A percentile compares a stretch with the other conserved stretches of the same genome.
These are phyloP conservation scores for Corapipo altera DNA, from an alignment of 2,113 vertebrate genomes.

Conservation along the genomic window DNA sequence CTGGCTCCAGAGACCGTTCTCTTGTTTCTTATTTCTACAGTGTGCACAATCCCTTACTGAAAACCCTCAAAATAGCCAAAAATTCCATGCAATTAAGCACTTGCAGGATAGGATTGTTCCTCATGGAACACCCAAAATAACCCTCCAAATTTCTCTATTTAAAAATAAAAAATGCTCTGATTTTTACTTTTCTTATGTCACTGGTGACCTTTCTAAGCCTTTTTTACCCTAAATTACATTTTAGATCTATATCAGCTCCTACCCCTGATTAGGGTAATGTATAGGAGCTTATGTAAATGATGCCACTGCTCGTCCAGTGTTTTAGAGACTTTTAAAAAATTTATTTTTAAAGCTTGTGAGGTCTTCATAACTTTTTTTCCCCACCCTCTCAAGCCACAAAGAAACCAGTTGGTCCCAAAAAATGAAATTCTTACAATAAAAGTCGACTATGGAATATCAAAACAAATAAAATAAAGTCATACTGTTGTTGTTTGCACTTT, in stretches of 20 bases:
- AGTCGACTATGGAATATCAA: neutral
- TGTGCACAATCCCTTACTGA: neutral
- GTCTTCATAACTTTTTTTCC: neutral
- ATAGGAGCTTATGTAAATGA: neutral
- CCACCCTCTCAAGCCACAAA: neutral
- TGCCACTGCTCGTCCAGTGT: neutral
- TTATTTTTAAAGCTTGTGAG: neutral
- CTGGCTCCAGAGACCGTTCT: neutral
- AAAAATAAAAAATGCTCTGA: neutral
- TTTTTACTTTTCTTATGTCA: neutral
- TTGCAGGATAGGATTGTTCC: neutral
- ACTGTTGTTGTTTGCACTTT: neutral
- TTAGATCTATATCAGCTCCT: neutral
- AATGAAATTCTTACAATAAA: neutral
- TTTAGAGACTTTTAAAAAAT: neutral
- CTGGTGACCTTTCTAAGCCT: neutral
- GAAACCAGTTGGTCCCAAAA: neutral
- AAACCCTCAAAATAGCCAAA: neutral
- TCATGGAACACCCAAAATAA: neutral
- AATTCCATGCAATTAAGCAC: neutral
- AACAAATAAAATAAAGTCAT: neutral
- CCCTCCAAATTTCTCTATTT: neutral
- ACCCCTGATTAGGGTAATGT: neutral
- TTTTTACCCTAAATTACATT: neutral
- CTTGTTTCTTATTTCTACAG: neutral